phyloP scores from a whole-genome alignment of 2,797 vertebrate species.

The Morus bassanus region DNA sequence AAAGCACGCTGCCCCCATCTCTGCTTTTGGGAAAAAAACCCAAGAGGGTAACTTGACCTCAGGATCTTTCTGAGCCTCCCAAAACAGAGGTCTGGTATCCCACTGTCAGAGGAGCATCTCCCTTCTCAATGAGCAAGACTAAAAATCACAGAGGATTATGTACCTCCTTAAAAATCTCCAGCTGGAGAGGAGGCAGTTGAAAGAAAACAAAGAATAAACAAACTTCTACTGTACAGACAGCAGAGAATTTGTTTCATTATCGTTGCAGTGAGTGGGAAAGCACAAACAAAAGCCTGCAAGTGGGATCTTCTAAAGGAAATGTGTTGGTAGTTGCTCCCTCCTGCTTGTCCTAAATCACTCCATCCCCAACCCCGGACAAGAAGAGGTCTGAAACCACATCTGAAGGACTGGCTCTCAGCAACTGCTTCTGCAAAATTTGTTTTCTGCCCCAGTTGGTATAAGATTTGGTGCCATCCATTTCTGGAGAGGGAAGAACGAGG shows the following conservation, averaged over 20 bases:
- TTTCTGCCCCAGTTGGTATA: background rate
- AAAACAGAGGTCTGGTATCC: background rate
- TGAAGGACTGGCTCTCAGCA: background rate
- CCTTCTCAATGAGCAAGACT: background rate
- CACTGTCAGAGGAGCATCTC: background rate
- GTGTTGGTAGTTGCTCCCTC: background rate
- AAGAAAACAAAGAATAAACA: background rate
- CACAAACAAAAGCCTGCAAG: conserved; percentile 12
- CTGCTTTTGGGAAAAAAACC: background rate
- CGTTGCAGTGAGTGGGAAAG: background rate
- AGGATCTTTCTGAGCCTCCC: background rate
- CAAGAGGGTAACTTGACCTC: background rate
- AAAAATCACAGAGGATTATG: background rate
- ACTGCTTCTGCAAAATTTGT: background rate
- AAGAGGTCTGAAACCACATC: background rate
- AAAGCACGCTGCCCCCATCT: background rate
- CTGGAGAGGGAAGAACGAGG: background rate
- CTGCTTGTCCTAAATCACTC: background rate
- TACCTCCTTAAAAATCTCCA: background rate
- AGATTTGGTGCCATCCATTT: background rate
- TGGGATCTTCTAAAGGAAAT: background rate
- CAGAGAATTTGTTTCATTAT: background rate
- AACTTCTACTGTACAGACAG: background rate
- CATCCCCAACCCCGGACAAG: background rate
- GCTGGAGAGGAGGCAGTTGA: background rate